phyloP scores from a whole-genome alignment of 2,113 vertebrate species.

The Pao palembangensis region DNA sequence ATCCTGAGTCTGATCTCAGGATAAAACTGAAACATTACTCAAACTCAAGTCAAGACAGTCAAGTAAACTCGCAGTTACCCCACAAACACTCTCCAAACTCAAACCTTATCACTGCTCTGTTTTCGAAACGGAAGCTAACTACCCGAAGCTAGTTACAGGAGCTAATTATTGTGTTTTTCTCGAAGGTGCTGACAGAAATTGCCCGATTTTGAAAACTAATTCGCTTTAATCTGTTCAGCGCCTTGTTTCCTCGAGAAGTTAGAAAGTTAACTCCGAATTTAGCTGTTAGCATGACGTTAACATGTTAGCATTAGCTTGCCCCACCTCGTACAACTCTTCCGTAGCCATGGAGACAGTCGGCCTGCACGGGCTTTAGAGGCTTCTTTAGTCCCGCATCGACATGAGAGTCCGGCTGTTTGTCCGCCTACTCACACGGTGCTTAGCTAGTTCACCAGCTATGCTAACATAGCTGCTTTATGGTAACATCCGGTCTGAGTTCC shows the following conservation, averaged over 20 bases:
- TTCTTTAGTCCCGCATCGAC: slow-evolving; percentile 16
- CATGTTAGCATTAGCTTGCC: slow-evolving; percentile 38
- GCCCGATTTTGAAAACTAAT: background rate
- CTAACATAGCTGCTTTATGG: slow-evolving; percentile 8
- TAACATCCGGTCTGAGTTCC: slow-evolving; percentile 20
- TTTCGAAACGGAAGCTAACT: background rate
- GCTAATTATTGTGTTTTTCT: background rate
- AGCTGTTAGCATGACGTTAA: slow-evolving; percentile 29
- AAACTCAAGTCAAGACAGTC: background rate
- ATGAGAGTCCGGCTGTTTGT: slow-evolving; percentile 8
- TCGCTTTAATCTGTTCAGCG: background rate
- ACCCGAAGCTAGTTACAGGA: background rate
- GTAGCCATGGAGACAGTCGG: slow-evolving; percentile 67
- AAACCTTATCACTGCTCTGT: background rate
- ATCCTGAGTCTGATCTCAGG: background rate
- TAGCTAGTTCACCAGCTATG: slow-evolving; percentile 6
- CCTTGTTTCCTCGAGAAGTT: background rate
- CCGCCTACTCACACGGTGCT: background rate
- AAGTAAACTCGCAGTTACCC: background rate
- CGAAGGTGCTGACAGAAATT: background rate
- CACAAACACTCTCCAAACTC: background rate
- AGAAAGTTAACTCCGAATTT: slow-evolving; percentile 6
- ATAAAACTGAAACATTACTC: background rate
- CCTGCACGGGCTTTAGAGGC: slow-evolving; percentile 31
- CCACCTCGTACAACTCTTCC: slow-evolving; percentile 75